phyloP scores from a whole-genome alignment of 2,888 invertebrate genomes.

The Teleogryllus oceanicus region DNA sequence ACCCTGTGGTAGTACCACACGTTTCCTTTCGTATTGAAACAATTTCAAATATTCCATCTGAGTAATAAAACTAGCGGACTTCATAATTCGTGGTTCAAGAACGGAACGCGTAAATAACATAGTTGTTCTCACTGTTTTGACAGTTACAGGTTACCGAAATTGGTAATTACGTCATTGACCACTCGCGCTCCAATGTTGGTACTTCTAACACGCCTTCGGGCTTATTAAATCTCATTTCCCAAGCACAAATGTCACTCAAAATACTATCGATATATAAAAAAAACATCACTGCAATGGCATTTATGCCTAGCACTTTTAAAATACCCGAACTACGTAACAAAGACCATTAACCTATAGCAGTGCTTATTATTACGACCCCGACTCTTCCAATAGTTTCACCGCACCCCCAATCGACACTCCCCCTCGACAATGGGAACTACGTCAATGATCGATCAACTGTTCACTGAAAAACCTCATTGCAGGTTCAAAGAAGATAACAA shows the following conservation, averaged over 20 bases:
- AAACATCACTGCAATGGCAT: neutral
- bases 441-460: neutral
- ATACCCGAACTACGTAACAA: neutral
- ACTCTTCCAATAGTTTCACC: conserved; percentile 24
- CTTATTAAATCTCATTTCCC: neutral
- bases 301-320: too few relatives aligned
- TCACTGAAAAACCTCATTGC: neutral
- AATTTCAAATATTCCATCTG: too few relatives aligned
- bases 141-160: too few relatives aligned
- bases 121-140: too few relatives aligned
- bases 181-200: neutral
- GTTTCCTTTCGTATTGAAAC: too few relatives aligned
- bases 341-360: neutral
- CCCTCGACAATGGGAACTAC: conserved; percentile 25
- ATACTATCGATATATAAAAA: neutral
- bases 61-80: too few relatives aligned
- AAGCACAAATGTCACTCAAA: neutral
- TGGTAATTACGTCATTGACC: neutral
- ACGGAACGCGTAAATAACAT: too few relatives aligned
- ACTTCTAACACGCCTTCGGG: neutral
- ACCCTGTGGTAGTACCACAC: too few relatives aligned
- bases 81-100: too few relatives aligned
- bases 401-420: conserved; percentile 30
- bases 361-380: neutral
- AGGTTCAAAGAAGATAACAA: neutral